Evolutionary conservation across 1,140 invertebrate species (phyloP), one percentile per base, ranked within the genome.

Genomic region (Pseudomyrmex pallidus): DNA sequence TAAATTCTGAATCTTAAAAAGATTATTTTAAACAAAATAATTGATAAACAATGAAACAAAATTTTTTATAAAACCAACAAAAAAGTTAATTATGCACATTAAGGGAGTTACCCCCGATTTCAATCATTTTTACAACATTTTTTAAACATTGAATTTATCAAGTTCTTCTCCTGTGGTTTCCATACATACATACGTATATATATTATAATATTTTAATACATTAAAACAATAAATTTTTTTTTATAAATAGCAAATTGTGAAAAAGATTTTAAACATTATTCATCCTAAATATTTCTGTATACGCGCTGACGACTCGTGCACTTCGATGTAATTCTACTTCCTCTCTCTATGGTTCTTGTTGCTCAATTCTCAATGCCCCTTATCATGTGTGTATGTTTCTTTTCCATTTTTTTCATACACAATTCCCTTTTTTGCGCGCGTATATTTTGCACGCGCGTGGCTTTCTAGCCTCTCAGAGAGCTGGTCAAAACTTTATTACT

Each of bases 401-500:
- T 20, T 17, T 20, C 22, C 15, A 35, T 68, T 22, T 46, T 72
- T 9, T 50, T 68, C n/a, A 15, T 52, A 1, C 1, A 13, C n/a
- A 7, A 2, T 8, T 10, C 2, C 10, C 15, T 20, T n/a, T 20
- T 9, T 72, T 15, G 20, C 70, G 17, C 56, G 57, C 17, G 56
- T 22, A 68, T 22, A 72, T 52, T 59, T 70, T 46, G 57, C 50
- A 52, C 50, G 50, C 66, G 35, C 46, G 17, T 15, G 20, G 15
- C 25, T 73, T 80, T 59, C 68, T 59, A 46, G 44, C 68, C 62
- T 61, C 70, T 64, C 85, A 87, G 78, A 87, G 78, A 57, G 61
- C 20, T 52, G 74, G 73, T 82, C 83, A 82, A 78, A 90, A 0
- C 56, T 91, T 91, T 92, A 91, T 92, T 91, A 84, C 72, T 84